Conservation (phyloP, 2,113 vertebrate genomes). For the Mionectes macconnelli region DNA sequence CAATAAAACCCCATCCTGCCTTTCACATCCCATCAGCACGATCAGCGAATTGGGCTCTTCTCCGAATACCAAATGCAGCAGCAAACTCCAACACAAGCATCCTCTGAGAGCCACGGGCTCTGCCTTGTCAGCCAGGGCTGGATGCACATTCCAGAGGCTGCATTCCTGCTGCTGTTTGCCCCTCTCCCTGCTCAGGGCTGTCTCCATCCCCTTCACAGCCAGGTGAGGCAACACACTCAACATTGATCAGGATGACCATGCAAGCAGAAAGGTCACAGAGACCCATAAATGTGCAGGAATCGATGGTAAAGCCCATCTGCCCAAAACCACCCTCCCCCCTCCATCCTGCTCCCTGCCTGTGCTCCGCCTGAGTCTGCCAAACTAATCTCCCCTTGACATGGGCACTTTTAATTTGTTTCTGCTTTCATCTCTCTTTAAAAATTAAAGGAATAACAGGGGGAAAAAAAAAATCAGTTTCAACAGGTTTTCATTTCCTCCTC, state of each 20-base stretch:
- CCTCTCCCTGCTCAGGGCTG: neutral
- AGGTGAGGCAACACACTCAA: neutral
- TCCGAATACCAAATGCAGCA: neutral
- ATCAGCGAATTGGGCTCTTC: neutral
- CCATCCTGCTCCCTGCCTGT: neutral
- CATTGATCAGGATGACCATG: rapidly evolving
- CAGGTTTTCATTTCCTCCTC: neutral
- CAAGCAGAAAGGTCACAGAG: neutral
- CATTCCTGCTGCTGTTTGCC: neutral
- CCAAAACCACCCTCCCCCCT: neutral
- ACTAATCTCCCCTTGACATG: neutral
- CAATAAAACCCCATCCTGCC: constrained; percentile 33
- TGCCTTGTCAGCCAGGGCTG: neutral
- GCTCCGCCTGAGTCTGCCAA: neutral
- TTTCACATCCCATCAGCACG: constrained; percentile 50
- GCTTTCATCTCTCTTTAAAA: neutral
- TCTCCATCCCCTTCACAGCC: neutral
- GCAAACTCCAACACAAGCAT: neutral
- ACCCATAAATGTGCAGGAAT: neutral
- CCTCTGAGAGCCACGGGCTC: neutral
- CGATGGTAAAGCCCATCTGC: neutral
- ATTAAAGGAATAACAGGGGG: neutral
- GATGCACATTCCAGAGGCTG: neutral
- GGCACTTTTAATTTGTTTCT: neutral
- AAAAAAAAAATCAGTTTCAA: neutral